phyloP scores from a whole-genome alignment of 2,888 invertebrate genomes.

The Tipula lateralis region DNA sequence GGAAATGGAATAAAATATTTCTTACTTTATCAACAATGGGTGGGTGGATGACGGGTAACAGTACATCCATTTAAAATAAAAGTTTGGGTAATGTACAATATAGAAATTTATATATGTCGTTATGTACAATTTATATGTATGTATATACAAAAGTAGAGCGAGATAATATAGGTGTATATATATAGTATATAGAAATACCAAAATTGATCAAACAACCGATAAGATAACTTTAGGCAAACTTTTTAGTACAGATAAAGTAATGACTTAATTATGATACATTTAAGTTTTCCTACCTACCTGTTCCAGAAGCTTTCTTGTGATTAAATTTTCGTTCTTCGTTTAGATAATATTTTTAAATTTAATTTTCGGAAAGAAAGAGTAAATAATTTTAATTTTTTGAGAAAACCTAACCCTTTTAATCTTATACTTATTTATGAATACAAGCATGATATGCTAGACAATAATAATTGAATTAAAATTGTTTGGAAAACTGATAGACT shows the following conservation, averaged over 20 bases:
- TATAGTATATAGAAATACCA: neutral
- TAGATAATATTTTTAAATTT: neutral
- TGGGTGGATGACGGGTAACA: neutral
- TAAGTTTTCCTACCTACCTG: neutral
- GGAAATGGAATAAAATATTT: neutral
- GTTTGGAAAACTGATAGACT: neutral
- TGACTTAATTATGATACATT: slow-evolving; percentile 13
- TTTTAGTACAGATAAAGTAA: neutral
- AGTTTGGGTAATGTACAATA: neutral
- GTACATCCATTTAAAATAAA: neutral
- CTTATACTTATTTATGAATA: neutral
- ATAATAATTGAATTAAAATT: neutral
- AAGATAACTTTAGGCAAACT: slow-evolving; percentile 11
- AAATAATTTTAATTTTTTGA: neutral
- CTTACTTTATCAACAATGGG: slow-evolving; percentile 1
- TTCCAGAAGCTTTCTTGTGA: neutral
- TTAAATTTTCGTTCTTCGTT: neutral
- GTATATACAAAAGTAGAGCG: neutral
- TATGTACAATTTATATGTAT: neutral
- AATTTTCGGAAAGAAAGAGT: neutral
- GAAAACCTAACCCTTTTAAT: neutral
- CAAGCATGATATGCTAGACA: neutral
- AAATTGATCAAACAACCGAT: slow-evolving; percentile 9
- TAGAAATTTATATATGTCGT: neutral
- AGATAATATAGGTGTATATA: neutral